Conservation (phyloP, 2,113 vertebrate genomes). For the Oplegnathus fasciatus region DNA sequence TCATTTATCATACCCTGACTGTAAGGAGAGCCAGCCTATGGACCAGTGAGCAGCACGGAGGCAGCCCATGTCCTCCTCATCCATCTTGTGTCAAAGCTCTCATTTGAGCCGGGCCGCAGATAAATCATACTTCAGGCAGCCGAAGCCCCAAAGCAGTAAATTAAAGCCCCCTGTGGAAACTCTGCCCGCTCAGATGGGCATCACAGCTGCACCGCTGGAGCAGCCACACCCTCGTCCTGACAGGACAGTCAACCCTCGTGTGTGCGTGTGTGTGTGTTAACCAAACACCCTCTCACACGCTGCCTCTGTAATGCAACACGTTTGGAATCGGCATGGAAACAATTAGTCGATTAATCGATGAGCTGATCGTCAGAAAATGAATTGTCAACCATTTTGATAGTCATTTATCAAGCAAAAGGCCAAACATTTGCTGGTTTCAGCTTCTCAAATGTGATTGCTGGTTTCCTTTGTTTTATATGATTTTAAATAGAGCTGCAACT, state of each 20-base stretch:
- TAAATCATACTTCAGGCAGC: conserved; percentile 86
- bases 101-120: conserved; percentile 80
- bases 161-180: conserved; percentile 82
- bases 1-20: conserved; percentile 54
- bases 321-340: neutral
- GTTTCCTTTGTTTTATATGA: neutral
- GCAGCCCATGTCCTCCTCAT: conserved; percentile 62
- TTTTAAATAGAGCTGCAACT: neutral
- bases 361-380: neutral
- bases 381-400: accelerated
- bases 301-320: conserved; percentile 4
- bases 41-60: conserved; percentile 57
- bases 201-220: conserved; percentile 73
- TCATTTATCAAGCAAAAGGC: neutral
- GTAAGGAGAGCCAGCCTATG: conserved; percentile 42
- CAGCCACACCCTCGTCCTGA: conserved; percentile 39
- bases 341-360: neutral
- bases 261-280: neutral
- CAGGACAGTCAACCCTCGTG: conserved; percentile 13
- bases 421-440: neutral
- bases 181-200: conserved; percentile 74
- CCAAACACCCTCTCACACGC: neutral
- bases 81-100: conserved; percentile 79
- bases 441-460: neutral
- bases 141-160: conserved; percentile 84